phyloP scores from a whole-genome alignment of 35 echinoderm and acorn worm species.

The Anneissia japonica region DNA sequence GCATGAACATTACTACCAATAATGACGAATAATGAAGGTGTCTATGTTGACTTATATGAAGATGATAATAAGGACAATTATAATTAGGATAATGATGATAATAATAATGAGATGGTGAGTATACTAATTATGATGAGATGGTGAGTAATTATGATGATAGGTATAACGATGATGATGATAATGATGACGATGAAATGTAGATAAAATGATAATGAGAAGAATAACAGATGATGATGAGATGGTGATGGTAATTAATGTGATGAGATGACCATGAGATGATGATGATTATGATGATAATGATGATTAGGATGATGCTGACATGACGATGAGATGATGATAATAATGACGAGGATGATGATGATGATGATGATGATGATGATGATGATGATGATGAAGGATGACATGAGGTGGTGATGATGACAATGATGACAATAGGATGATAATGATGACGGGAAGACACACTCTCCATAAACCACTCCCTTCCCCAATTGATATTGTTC shows the following conservation, averaged over 20 bases:
- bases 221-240: too few species aligned
- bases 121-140: not conserved
- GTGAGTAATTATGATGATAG: not conserved
- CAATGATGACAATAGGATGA: not conserved
- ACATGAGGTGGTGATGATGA: not conserved
- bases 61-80: not conserved
- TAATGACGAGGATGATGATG: not conserved
- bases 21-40: not conserved
- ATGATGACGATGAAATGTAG: not conserved
- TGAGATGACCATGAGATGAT: too few species aligned
- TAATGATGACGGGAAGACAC: not conserved
- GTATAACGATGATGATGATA: not conserved
- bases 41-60: not conserved
- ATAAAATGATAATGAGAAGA: too few species aligned
- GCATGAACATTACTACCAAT: too few species aligned
- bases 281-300: not conserved
- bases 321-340: not conserved
- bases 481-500: too few species aligned
- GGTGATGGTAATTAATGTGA: too few species aligned
- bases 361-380: constrained; percentile 1
- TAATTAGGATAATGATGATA: not conserved
- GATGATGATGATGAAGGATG: not conserved
- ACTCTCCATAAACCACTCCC: too few species aligned
- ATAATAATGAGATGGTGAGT: not conserved
- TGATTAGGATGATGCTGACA: not conserved